Percentiles rank a stretch among this genome's conserved stretches.
These are phyloP conservation scores for Myathropa florea DNA, from an alignment of 2,888 invertebrate species.

Conservation along the genomic window DNA sequence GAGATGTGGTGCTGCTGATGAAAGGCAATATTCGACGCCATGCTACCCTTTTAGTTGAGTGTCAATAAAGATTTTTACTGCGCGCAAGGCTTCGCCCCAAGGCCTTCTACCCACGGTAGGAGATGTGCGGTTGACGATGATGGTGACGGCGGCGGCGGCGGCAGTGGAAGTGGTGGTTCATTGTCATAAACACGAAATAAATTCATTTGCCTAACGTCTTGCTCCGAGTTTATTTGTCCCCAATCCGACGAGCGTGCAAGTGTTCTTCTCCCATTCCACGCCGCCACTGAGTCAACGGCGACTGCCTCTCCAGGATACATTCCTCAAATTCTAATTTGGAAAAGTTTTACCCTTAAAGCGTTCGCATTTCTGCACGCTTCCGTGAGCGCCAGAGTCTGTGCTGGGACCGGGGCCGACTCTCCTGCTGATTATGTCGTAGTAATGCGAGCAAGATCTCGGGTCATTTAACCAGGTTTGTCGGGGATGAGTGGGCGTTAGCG, in stretches of 20 bases:
- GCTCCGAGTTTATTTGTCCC: constrained; percentile 55
- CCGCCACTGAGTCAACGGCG: neutral
- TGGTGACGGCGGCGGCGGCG: neutral
- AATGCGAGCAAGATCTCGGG: constrained; percentile 33
- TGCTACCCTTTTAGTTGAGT: constrained; percentile 54
- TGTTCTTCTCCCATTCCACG: constrained; percentile 10
- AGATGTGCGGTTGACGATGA: neutral
- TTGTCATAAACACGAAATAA: constrained; percentile 63
- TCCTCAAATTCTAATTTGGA: constrained; percentile 67
- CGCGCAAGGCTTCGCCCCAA: neutral
- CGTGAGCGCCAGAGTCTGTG: neutral
- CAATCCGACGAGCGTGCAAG: constrained; percentile 34
- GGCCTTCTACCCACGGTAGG: neutral
- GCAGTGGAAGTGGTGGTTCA: constrained; percentile 33
- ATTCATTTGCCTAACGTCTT: constrained; percentile 61
- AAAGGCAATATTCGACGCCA: constrained; percentile 19
- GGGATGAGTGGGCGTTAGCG: neutral
- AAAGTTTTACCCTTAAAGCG: constrained; percentile 53
- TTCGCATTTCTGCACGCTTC: constrained; percentile 28
- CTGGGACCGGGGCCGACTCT: neutral
- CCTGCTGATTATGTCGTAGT: constrained; percentile 47
- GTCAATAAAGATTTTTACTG: constrained; percentile 56
- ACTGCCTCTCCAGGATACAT: constrained; percentile 16
- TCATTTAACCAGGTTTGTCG: constrained; percentile 59
- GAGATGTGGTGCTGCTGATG: constrained; percentile 20